Evolutionary conservation across 2,797 vertebrate genomes (phyloP).

Genomic region (Chelon labrosus): DNA sequence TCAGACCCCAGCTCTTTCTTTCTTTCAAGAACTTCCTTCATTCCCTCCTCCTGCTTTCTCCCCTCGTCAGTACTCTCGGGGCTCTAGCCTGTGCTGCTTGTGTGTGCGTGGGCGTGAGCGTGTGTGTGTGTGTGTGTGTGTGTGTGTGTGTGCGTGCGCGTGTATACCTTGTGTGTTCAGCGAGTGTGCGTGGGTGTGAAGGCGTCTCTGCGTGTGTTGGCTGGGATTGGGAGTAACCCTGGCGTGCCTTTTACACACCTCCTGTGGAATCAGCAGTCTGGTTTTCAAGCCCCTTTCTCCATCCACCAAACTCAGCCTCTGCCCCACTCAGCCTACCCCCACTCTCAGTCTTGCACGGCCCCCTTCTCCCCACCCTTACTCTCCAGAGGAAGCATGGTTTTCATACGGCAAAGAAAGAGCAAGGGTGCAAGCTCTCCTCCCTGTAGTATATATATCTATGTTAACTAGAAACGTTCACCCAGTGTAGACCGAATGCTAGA

Average conservation of each 20-base stretch:
- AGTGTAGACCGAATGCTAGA: constrained; percentile 77
- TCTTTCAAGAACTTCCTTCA: constrained; percentile 73
- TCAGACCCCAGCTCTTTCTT: constrained; percentile 65
- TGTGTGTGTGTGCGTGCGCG: constrained; percentile 38
- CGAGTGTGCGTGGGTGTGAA: constrained; percentile 73
- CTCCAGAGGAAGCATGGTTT: constrained; percentile 83
- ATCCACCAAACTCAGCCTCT: constrained; percentile 70
- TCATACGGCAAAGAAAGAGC: constrained; percentile 83
- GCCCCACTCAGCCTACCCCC: constrained; percentile 60
- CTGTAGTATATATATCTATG: constrained; percentile 65
- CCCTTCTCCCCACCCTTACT: constrained; percentile 59
- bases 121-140: constrained; percentile 33
- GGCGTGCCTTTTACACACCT: constrained; percentile 88
- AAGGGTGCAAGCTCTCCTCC: constrained; percentile 73
- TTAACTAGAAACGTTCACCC: constrained; percentile 69
- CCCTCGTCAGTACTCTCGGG: constrained; percentile 67
- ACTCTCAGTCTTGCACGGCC: constrained; percentile 77
- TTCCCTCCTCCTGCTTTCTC: constrained; percentile 51
- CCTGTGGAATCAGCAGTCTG: constrained; percentile 81
- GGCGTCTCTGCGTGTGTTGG: constrained; percentile 82
- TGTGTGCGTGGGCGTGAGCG: constrained; percentile 61
- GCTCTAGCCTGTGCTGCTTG: constrained; percentile 82
- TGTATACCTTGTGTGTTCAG: constrained; percentile 73
- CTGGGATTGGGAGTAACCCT: constrained; percentile 87
- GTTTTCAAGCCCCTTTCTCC: constrained; percentile 72